Evolutionary conservation across 2,888 invertebrate species (phyloP).

Genomic region (Ochlodes sylvanus): DNA sequence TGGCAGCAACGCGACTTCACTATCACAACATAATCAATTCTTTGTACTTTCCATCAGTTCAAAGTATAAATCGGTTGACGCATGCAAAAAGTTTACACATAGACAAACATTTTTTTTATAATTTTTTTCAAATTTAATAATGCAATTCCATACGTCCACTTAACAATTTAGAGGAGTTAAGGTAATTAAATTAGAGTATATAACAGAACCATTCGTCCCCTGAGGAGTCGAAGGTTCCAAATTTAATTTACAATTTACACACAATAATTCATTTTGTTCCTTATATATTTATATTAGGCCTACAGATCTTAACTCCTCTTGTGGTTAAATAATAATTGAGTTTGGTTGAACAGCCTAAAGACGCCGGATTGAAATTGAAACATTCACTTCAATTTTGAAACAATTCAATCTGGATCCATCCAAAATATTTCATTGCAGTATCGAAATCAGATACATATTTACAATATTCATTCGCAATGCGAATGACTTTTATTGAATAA

Average conservation of each 20-base stretch:
- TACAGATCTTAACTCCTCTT: slow-evolving; percentile 19
- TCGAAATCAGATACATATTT: slow-evolving; percentile 33
- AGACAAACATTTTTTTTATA: slow-evolving; percentile 63
- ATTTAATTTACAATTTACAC: slow-evolving; percentile 16
- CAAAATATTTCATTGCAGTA: background rate
- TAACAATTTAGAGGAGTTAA: slow-evolving; percentile 48
- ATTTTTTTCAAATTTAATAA: slow-evolving; percentile 67
- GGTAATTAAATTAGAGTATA: slow-evolving; percentile 38
- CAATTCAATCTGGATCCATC: background rate
- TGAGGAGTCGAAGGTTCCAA: slow-evolving; percentile 6
- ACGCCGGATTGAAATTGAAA: too few species aligned
- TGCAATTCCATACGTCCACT: slow-evolving; percentile 75
- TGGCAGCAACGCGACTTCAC: slow-evolving; percentile 48
- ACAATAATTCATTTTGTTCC: slow-evolving; percentile 15
- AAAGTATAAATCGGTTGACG: slow-evolving; percentile 43
- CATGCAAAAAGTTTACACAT: slow-evolving; percentile 44
- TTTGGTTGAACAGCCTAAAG: background rate
- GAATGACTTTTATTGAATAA: slow-evolving; percentile 29
- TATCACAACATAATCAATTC: slow-evolving; percentile 59
- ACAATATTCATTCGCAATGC: slow-evolving; percentile 30
- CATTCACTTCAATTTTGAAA: too few species aligned
- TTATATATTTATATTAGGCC: slow-evolving; percentile 27
- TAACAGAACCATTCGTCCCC: slow-evolving; percentile 5
- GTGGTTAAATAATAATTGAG: background rate
- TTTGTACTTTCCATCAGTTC: slow-evolving; percentile 68